phyloP scores from a whole-genome alignment of 2,113 vertebrate species.

The Plecturocebus donacophilus region DNA sequence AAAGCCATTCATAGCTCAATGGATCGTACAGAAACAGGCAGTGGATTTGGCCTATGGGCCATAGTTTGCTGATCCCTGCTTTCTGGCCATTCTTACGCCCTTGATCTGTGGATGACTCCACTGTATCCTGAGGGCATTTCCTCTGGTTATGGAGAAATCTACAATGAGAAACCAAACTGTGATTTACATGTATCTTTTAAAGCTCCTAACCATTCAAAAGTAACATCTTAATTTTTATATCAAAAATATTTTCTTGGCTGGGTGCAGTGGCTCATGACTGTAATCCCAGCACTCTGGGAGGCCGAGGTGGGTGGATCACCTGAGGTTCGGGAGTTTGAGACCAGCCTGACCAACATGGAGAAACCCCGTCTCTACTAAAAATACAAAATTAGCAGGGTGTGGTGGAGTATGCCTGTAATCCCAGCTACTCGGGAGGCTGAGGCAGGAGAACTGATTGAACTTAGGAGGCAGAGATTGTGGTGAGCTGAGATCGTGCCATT shows the following conservation, averaged over 20 bases:
- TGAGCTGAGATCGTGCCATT: too few relatives aligned
- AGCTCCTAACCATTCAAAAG: conserved; percentile 7
- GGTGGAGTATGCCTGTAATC: too few relatives aligned
- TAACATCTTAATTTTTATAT: not conserved
- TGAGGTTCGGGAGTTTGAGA: too few relatives aligned
- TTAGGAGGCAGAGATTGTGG: too few relatives aligned
- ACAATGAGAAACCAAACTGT: conserved; percentile 33
- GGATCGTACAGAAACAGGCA: not conserved
- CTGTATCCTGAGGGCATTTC: not conserved
- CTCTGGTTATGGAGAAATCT: not conserved
- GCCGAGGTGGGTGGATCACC: too few relatives aligned
- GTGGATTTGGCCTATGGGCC: not conserved
- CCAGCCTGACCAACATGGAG: too few relatives aligned
- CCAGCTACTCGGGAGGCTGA: too few relatives aligned
- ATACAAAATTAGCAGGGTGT: too few relatives aligned
- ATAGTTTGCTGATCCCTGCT: not conserved
- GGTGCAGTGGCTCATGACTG: too few relatives aligned
- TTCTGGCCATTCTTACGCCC: not conserved
- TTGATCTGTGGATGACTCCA: not conserved
- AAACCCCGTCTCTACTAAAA: too few relatives aligned
- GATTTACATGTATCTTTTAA: not conserved
- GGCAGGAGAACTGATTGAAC: too few relatives aligned
- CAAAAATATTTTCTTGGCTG: not conserved
- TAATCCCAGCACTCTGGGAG: too few relatives aligned
- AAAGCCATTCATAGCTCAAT: not conserved